These are phyloP conservation scores for Dendrolimus pini DNA, from an alignment of 2,888 invertebrate genomes.

Conservation along the genomic window DNA sequence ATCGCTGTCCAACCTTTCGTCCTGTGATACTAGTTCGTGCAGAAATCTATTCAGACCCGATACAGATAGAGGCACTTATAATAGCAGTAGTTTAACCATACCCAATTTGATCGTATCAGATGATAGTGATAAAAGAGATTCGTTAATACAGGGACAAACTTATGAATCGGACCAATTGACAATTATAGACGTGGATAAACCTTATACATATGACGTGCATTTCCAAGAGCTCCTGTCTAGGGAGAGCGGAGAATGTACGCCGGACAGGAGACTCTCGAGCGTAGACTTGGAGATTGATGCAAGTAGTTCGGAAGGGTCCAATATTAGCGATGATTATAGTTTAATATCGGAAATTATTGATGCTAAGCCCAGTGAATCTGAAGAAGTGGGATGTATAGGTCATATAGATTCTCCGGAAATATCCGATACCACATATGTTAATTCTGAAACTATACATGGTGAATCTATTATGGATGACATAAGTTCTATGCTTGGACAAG, in stretches of 20 bases:
- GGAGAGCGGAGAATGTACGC: slow-evolving; percentile 57
- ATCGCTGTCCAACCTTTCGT: slow-evolving; percentile 62
- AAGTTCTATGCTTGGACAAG: slow-evolving; percentile 84
- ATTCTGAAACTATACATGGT: slow-evolving; percentile 84
- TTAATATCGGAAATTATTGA: slow-evolving; percentile 82
- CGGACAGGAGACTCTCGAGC: slow-evolving; percentile 58
- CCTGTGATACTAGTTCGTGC: slow-evolving; percentile 69
- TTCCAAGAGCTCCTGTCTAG: slow-evolving; percentile 48
- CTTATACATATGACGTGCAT: slow-evolving; percentile 66
- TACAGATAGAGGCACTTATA: slow-evolving; percentile 40
- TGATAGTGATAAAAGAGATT: slow-evolving; percentile 60
- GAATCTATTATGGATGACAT: slow-evolving; percentile 88
- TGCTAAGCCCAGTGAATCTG: slow-evolving; percentile 56
- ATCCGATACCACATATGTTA: slow-evolving; percentile 82
- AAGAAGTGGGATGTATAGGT: slow-evolving; percentile 77
- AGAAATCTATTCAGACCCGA: slow-evolving; percentile 57
- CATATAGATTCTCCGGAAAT: slow-evolving; percentile 91
- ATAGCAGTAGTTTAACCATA: slow-evolving; percentile 66
- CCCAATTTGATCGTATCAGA: slow-evolving; percentile 69
- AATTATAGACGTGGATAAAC: slow-evolving; percentile 79
- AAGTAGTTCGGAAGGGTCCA: slow-evolving; percentile 78
- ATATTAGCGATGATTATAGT: slow-evolving; percentile 84
- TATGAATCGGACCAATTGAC: slow-evolving; percentile 79
- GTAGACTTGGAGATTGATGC: slow-evolving; percentile 71
- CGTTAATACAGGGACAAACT: slow-evolving; percentile 69